Evolutionary conservation across 2,888 invertebrate genomes (phyloP).

Genomic region (Lithophane leautieri): DNA sequence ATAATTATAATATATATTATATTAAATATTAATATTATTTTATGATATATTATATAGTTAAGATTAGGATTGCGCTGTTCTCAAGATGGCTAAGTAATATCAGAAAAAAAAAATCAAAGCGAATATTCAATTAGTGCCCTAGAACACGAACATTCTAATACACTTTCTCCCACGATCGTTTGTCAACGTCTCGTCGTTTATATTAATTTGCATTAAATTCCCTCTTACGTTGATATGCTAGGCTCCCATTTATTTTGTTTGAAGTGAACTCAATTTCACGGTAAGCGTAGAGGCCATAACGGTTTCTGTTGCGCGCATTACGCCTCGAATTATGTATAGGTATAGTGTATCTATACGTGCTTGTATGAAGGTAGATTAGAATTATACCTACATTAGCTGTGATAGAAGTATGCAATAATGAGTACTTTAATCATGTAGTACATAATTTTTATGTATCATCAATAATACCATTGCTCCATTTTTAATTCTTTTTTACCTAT

Average conservation of each 20-base stretch:
- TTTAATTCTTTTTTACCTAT: no score
- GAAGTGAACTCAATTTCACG: constrained; percentile 83
- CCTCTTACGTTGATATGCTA: constrained; percentile 67
- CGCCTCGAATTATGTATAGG: constrained; percentile 23
- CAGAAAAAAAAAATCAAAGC: constrained; percentile 3
- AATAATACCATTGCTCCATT: no score
- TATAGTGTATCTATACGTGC: not conserved
- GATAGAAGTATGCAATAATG: no score
- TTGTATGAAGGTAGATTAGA: not conserved
- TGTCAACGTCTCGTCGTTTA: constrained; percentile 62
- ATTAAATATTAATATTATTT: no score
- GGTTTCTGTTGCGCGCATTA: constrained; percentile 47
- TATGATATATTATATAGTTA: no score
- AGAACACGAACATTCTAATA: constrained; percentile 46
- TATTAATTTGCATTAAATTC: constrained; percentile 75
- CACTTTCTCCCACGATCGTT: constrained; percentile 53
- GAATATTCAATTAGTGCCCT: constrained; percentile 24
- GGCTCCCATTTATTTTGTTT: constrained; percentile 78
- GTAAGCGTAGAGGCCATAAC: constrained; percentile 58
- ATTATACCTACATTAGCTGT: not conserved
- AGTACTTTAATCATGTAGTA: no score
- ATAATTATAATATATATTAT: no score
- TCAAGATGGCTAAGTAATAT: no score
- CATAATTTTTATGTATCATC: no score
- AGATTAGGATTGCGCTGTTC: no score